A percentile compares a stretch with the other conserved stretches of the same genome.
phyloP scores from a whole-genome alignment of 1,140 invertebrate genomes.

The Cardiocondyla obscurior region DNA sequence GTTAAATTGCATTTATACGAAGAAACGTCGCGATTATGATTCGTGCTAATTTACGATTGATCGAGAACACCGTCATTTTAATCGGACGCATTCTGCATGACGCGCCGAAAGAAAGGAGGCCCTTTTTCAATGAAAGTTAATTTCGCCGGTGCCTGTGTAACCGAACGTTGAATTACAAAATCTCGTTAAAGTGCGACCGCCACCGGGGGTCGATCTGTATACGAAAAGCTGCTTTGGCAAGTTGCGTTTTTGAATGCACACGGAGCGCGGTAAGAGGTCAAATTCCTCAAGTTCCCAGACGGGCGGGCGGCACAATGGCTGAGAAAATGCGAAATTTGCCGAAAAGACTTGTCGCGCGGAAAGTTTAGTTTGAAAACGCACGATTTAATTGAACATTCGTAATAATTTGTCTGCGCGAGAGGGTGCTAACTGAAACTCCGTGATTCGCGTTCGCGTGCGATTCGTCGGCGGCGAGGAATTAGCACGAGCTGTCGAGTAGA shows the following conservation, averaged over 20 bases:
- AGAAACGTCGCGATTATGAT: neutral
- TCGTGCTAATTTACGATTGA: neutral
- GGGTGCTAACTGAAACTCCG: slow-evolving; percentile 57
- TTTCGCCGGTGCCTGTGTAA: neutral
- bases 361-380: slow-evolving; percentile 36
- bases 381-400: slow-evolving; percentile 53
- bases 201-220: neutral
- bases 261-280: neutral
- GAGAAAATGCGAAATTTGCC: slow-evolving; percentile 21
- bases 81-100: neutral
- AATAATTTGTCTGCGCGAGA: slow-evolving; percentile 46
- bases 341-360: neutral
- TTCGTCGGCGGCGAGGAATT: slow-evolving; percentile 58
- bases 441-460: slow-evolving; percentile 38
- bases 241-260: neutral
- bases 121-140: neutral
- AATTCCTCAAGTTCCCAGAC: neutral
- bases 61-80: neutral
- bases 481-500: slow-evolving; percentile 62
- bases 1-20: neutral
- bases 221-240: neutral
- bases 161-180: neutral
- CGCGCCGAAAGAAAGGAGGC: neutral
- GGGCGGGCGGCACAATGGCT: neutral
- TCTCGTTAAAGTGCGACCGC: neutral